These are phyloP conservation scores for Zenarchopterus dispar DNA, from an alignment of 2,797 vertebrate genomes.

Conservation along the genomic window DNA sequence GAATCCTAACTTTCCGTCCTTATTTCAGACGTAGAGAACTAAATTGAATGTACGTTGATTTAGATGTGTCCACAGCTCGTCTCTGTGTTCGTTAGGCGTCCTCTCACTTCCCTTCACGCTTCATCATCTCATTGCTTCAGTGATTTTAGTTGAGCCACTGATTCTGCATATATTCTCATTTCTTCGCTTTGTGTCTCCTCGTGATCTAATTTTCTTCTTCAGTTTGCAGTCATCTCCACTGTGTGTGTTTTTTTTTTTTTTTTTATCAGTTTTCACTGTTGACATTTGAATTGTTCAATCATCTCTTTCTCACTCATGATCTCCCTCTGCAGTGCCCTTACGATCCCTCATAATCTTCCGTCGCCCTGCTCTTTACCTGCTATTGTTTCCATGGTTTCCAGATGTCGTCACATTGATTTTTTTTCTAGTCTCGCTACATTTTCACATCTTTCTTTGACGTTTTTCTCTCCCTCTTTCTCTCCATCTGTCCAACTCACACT, in stretches of 20 bases:
- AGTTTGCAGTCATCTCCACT: constrained; percentile 24
- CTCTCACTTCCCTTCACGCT: constrained; percentile 34
- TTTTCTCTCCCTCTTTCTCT: not conserved
- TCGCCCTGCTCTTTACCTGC: constrained; percentile 34
- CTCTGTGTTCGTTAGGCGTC: constrained; percentile 2
- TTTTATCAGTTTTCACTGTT: constrained; percentile 18
- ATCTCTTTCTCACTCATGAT: constrained; percentile 37
- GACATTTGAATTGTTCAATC: constrained; percentile 27
- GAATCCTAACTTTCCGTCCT: not conserved
- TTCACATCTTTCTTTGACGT: constrained; percentile 28
- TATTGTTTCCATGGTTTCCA: constrained; percentile 45
- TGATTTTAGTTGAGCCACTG: constrained; percentile 5
- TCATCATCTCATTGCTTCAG: constrained; percentile 13
- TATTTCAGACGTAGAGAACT: not conserved
- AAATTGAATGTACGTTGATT: not conserved
- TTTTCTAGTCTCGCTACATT: constrained; percentile 28
- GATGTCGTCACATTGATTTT: constrained; percentile 43
- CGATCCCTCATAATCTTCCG: constrained; percentile 31
- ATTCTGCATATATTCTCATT: not conserved
- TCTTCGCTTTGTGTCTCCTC: constrained; percentile 5
- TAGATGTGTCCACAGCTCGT: not conserved
- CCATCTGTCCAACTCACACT: constrained; percentile 63
- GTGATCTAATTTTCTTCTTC: constrained; percentile 20
- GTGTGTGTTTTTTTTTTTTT: not conserved
- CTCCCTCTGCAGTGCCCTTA: constrained; percentile 16